Evolutionary conservation across 2,888 invertebrate genomes (phyloP).

Genomic region (Merodon equestris): DNA sequence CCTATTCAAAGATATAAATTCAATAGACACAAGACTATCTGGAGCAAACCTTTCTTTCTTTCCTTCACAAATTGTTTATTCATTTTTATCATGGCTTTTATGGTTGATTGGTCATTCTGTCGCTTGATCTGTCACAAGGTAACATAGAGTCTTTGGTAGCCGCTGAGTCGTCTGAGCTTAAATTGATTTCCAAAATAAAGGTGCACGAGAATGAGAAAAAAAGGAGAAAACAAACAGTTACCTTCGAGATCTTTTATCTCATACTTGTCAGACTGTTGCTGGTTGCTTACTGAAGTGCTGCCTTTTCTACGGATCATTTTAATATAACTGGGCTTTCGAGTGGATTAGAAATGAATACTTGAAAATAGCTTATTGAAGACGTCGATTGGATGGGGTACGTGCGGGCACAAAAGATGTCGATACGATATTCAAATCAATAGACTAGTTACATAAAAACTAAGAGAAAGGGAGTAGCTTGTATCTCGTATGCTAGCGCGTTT

Average conservation of each 20-base stretch:
- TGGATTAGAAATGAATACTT: conserved; percentile 25
- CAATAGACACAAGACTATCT: conserved; percentile 36
- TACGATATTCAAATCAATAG: too few species aligned
- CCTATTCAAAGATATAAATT: conserved; percentile 18
- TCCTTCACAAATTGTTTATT: background rate
- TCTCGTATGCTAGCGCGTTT: too few species aligned
- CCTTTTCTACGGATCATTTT: too few species aligned
- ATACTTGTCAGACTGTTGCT: background rate
- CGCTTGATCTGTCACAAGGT: conserved; percentile 42
- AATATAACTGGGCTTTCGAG: conserved; percentile 11
- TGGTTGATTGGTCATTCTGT: conserved; percentile 17
- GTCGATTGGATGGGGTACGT: too few species aligned
- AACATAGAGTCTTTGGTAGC: conserved; percentile 29
- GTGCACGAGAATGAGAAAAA: conserved; percentile 21
- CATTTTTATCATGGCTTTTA: too few species aligned
- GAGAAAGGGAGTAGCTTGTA: too few species aligned
- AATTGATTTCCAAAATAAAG: conserved; percentile 42
- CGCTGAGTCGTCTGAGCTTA: conserved; percentile 36
- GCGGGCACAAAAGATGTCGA: too few species aligned
- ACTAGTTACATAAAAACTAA: too few species aligned
- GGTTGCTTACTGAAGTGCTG: too few species aligned
- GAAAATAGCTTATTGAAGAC: background rate
- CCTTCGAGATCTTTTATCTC: conserved; percentile 39
- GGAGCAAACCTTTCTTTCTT: conserved; percentile 47
- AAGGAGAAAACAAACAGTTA: too few species aligned